phyloP scores from a whole-genome alignment of 2,113 vertebrate species.

The Grallaria varia region DNA sequence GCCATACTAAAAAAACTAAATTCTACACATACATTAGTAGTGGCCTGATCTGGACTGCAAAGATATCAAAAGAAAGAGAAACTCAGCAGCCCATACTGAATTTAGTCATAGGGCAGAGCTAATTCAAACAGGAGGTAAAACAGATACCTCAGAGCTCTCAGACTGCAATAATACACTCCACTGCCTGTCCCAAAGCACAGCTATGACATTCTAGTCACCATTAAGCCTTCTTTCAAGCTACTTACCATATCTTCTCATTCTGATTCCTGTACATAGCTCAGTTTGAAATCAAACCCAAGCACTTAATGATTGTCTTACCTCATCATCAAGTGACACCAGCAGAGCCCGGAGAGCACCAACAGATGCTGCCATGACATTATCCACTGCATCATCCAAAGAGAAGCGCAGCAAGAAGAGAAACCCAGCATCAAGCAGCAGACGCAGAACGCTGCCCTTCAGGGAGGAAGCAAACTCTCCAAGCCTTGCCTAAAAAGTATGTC shows the following conservation, averaged over 20 bases:
- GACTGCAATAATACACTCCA: neutral
- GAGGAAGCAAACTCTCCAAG: conserved; percentile 80
- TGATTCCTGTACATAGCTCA: neutral
- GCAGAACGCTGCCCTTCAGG: conserved; percentile 81
- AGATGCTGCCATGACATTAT: conserved; percentile 86
- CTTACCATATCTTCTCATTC: neutral
- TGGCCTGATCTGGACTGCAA: neutral
- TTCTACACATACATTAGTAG: neutral
- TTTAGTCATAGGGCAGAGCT: neutral
- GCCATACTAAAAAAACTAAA: neutral
- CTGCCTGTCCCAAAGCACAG: neutral
- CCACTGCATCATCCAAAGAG: conserved; percentile 87
- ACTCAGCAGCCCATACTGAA: neutral
- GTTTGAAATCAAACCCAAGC: neutral
- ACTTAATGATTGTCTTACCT: conserved; percentile 73
- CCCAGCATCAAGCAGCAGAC: conserved; percentile 89
- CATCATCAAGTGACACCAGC: conserved; percentile 86
- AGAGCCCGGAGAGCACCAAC: conserved; percentile 82
- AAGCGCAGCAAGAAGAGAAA: conserved; percentile 94
- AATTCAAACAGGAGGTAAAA: neutral
- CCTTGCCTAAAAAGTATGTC: conserved; percentile 74
- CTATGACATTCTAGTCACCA: neutral
- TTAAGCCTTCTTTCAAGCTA: neutral
- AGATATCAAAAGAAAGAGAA: neutral
- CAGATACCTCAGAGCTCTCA: neutral